These are phyloP conservation scores for Eubasilissa splendida DNA, from an alignment of 2,888 invertebrate species.

Conservation along the genomic window DNA sequence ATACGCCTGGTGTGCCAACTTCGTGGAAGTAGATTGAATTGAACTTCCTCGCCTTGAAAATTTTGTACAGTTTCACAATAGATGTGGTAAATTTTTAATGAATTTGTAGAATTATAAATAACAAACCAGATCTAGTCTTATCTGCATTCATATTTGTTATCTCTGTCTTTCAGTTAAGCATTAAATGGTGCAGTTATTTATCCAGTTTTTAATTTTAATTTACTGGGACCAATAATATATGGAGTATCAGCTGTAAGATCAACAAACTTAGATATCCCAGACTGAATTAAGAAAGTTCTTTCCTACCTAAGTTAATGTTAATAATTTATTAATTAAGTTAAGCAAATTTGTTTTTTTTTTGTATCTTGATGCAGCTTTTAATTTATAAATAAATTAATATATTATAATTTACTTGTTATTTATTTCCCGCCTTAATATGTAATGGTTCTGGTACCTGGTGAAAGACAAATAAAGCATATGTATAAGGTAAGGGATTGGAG, in stretches of 20 bases:
- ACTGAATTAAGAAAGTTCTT: slow-evolving; percentile 60
- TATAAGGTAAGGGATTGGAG: too few species aligned
- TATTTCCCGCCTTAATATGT: neutral
- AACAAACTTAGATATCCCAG: slow-evolving; percentile 26
- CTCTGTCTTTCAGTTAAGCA: slow-evolving; percentile 17
- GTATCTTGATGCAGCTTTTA: slow-evolving; percentile 61
- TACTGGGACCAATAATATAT: slow-evolving; percentile 48
- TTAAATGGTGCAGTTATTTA: slow-evolving; percentile 34
- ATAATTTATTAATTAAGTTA: slow-evolving; percentile 72
- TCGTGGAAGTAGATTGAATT: slow-evolving; percentile 7
- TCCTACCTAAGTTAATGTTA: slow-evolving; percentile 69
- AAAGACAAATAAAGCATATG: too few species aligned
- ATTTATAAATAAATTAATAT: slow-evolving; percentile 57
- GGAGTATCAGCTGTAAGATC: slow-evolving; percentile 15
- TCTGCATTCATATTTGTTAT: slow-evolving; percentile 37
- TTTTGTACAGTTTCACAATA: slow-evolving; percentile 25
- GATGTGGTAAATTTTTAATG: slow-evolving; percentile 26
- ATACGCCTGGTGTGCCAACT: slow-evolving; percentile 15
- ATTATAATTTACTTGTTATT: slow-evolving; percentile 31
- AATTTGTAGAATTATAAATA: slow-evolving; percentile 9
- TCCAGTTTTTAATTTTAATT: slow-evolving; percentile 36
- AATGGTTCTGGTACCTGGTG: too few species aligned
- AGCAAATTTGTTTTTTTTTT: slow-evolving; percentile 71
- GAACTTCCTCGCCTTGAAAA: slow-evolving; percentile 1
- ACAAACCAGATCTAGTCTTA: slow-evolving; percentile 41